Base-by-base conservation (phyloP, 2,113 vertebrate species). In the Nicator chloris region DNA sequence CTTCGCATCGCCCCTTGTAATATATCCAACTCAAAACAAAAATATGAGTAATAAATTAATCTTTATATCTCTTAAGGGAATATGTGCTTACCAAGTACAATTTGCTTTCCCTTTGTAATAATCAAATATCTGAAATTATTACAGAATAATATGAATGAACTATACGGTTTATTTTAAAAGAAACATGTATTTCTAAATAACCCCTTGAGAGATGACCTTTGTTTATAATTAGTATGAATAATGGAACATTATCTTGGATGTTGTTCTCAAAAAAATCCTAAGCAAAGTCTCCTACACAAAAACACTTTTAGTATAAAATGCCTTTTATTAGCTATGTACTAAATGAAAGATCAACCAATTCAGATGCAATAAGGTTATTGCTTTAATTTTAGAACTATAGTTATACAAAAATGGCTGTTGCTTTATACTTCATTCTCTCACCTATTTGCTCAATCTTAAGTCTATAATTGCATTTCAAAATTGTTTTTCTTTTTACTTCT, bases 261-360 rank as follows among this genome's bases (percentile, higher is more conserved):
- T 83, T n/a, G 24, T 83, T 84, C 42, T 91, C 76, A 79, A 79
- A 9, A 90, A 87, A 79, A 86, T 81, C 30, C 37, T 45, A 42
- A 91, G 53, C 27, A 70, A 76, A 5, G 56, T 88, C 27, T 12
- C 30, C 83, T 78, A 71, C 24, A 69, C 54, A 82, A 94, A 54
- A 82, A 59, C 26, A 37, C 4, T 80, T 73, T 68, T 40, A 64
- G 20, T 24, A 91, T 80, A 94, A 96, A 89, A 63, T 63, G 23
- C 47, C 56, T 65, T 87, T 94, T 86, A 61, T 95, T 93, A 96
- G 31, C 50, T 75, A 94, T 37, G 77, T 96, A 80, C 80, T 92
- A 86, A 96, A 93, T 70, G 92, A 91, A 24, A 17, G 31, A 95
- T 89, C 79, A 92, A 64, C 9, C 33, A 95, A 65, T 45, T 96